These are phyloP conservation scores for Oreochromis tanganicae DNA, from an alignment of 2,113 vertebrate species.

Conservation along the genomic window DNA sequence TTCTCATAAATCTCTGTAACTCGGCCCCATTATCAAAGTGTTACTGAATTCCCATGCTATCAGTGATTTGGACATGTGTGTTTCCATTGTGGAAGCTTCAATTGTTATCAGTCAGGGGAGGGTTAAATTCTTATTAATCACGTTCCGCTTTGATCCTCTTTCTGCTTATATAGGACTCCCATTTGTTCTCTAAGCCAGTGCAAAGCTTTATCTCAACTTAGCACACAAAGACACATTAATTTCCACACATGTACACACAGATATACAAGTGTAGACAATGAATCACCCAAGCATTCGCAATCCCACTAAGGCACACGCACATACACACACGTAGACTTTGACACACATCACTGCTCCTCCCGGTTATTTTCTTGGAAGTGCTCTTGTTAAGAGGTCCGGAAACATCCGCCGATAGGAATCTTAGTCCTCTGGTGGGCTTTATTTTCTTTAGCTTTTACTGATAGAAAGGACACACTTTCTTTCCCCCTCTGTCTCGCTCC, in stretches of 20 bases:
- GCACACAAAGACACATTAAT: conserved; percentile 44
- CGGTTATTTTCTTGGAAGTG: conserved; percentile 67
- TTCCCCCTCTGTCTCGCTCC: neutral
- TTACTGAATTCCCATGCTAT: conserved; percentile 21
- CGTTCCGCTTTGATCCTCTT: conserved; percentile 59
- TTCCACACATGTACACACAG: conserved; percentile 11
- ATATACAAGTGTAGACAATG: neutral
- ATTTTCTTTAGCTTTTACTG: conserved; percentile 58
- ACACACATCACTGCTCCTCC: conserved; percentile 50
- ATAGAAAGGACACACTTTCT: conserved; percentile 50
- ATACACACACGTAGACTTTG: neutral
- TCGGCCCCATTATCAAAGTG: conserved; percentile 24
- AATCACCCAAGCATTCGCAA: neutral
- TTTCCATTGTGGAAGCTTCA: conserved; percentile 16
- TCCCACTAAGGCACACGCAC: neutral
- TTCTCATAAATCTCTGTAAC: conserved; percentile 41
- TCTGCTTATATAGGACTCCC: conserved; percentile 46
- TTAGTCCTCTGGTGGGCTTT: conserved; percentile 58
- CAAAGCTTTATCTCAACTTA: conserved; percentile 44
- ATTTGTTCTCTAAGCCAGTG: conserved; percentile 53
- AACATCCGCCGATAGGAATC: conserved; percentile 68
- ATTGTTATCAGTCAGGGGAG: conserved; percentile 47
- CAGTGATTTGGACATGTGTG: neutral
- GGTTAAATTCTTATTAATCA: conserved; percentile 61
- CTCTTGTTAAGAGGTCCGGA: conserved; percentile 60